Conservation (phyloP, 2,888 invertebrate species). For the Drosophila helvetica region DNA sequence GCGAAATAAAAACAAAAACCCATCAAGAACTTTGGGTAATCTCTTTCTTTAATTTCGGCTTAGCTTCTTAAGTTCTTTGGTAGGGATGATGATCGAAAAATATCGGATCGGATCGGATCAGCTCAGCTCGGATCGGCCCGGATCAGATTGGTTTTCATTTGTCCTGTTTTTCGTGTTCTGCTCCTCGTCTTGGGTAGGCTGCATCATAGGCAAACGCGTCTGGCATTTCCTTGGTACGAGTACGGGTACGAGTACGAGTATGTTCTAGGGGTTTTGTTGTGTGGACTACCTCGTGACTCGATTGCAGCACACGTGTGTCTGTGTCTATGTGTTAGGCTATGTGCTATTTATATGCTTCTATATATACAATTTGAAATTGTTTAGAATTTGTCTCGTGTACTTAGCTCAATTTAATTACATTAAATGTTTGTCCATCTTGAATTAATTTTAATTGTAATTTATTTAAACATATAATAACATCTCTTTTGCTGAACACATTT, state of each 20-base stretch:
- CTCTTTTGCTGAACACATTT: constrained; percentile 71
- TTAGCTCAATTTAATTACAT: constrained; percentile 67
- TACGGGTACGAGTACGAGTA: neutral
- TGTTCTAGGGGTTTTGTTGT: constrained; percentile 10
- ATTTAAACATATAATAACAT: constrained; percentile 78
- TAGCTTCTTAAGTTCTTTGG: constrained; percentile 24
- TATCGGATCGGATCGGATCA: constrained; percentile 25
- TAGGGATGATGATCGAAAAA: neutral
- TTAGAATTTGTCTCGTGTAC: constrained; percentile 41
- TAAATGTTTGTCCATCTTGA: constrained; percentile 55
- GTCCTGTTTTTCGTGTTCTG: neutral
- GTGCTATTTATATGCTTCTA: constrained; percentile 27
- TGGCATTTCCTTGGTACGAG: constrained; percentile 9
- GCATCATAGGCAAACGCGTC: neutral
- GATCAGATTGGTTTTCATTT: constrained; percentile 18
- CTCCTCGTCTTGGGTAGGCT: neutral
- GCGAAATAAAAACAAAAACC: constrained; percentile 34
- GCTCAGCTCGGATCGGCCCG: constrained; percentile 9
- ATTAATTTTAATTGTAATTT: constrained; percentile 44
- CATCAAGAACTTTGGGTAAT: constrained; percentile 32
- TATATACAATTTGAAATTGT: constrained; percentile 64
- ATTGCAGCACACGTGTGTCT: constrained; percentile 26
- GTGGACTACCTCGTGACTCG: constrained; percentile 22
- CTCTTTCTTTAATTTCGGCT: constrained; percentile 25
- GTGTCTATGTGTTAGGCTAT: constrained; percentile 19